Base-by-base conservation (phyloP, 2,888 invertebrate species). In the Heliconius cydno region DNA sequence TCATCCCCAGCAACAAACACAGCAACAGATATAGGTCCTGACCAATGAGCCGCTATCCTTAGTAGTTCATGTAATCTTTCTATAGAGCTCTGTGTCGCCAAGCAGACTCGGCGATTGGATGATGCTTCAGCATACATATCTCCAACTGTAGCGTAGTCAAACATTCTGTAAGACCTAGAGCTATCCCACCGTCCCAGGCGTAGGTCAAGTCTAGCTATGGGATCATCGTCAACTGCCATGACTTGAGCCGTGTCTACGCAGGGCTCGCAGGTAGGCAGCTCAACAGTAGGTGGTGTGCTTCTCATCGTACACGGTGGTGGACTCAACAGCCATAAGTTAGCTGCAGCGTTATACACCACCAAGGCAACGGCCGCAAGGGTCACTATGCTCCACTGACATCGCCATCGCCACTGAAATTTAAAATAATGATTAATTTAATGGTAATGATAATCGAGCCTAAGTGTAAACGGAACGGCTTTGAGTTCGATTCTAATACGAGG, bases 61-160 rank as follows among this genome's bases (percentile, higher is more conserved):
- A 97, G 96, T 28, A 98, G 89, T 66, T 98, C 98, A 83, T 96
- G 96, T 13, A 98, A 91, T 82, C 98, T 96, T 86, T 98, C 98
- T 75, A 98, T 95, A 0, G 98, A 98, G 85, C 97, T 97, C 90
- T 98, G 98, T 0, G 98, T 98, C 0, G 98, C 98, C 80, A 98
- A 91, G 85, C 97, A 97, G 22, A 97, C 97, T 28, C 92, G 92
- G 79, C 95, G 95, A 22, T 92, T 90, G n/a, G 95, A 90, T 22
- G 96, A 96, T 7, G 96, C 86, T 30, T 96, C 95, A 0, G 95
- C 90, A 86, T 96, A 98, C 81, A 95, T 92, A 6, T 96, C 96
- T 1, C 98, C 98, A 0, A 96, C 95, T 1, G 97, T 89, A 0
- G 96, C 96, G 86, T 97, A 96, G 88, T 98, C 98, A 89, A 97